Conservation (phyloP, 2,888 invertebrate species). For the Rhagophthalmus giganteus region DNA sequence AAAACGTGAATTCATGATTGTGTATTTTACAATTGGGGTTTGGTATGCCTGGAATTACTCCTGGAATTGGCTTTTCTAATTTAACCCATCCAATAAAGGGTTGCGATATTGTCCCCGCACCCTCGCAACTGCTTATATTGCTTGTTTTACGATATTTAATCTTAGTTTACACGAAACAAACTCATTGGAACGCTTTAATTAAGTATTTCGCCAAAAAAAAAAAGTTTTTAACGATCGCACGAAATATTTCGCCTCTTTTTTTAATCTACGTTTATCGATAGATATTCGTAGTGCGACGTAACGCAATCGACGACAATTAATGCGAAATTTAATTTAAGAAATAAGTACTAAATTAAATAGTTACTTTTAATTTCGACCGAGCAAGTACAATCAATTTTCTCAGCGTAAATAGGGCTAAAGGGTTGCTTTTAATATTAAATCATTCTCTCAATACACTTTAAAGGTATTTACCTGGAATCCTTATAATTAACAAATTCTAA, state of each 20-base stretch:
- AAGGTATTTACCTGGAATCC: constrained; percentile 36
- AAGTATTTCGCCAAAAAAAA: constrained; percentile 37
- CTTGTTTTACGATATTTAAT: constrained; percentile 51
- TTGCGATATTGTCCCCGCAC: constrained; percentile 48
- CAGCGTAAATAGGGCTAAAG: constrained; percentile 23
- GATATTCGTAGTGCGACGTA: too few relatives aligned
- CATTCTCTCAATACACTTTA: constrained; percentile 24
- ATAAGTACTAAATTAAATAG: too few relatives aligned
- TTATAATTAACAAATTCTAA: constrained; percentile 42
- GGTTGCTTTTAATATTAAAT: constrained; percentile 28
- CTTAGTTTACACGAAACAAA: constrained; percentile 45
- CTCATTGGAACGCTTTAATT: constrained; percentile 49
- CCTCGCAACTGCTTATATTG: constrained; percentile 47
- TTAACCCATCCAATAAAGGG: constrained; percentile 53
- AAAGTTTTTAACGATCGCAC: constrained; percentile 20
- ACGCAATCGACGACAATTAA: too few relatives aligned
- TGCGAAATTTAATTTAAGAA: too few relatives aligned
- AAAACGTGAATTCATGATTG: constrained; percentile 49
- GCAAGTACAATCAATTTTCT: constrained; percentile 14
- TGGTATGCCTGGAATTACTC: constrained; percentile 48
- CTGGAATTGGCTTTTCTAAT: constrained; percentile 54
- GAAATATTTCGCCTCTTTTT: neutral
- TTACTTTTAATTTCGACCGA: too few relatives aligned
- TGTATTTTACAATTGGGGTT: constrained; percentile 51
- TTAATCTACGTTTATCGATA: constrained; percentile 1